Evolutionary conservation across 2,888 invertebrate genomes (phyloP).

Genomic region (Proisotoma minuta): DNA sequence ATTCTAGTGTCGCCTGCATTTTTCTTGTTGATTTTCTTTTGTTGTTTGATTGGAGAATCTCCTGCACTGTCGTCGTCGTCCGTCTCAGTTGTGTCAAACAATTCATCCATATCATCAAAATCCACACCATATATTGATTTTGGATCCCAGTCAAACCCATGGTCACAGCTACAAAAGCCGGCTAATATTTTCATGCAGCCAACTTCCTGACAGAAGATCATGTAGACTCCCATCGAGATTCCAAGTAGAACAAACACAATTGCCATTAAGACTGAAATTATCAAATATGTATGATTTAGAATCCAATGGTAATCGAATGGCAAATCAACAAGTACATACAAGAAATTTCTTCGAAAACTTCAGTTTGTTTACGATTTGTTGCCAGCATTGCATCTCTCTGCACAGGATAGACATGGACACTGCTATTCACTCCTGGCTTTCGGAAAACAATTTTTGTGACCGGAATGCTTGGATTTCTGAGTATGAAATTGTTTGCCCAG

Average conservation of each 20-base stretch:
- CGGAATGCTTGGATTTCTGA: constrained; percentile 29
- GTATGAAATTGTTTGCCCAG: constrained; percentile 29
- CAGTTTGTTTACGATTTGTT: background rate
- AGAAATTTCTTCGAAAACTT: background rate
- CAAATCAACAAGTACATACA: background rate
- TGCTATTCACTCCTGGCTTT: constrained; percentile 18
- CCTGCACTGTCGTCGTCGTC: background rate
- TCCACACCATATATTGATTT: too few species aligned
- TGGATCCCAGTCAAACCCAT: background rate
- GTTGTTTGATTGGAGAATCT: background rate
- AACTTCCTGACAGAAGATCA: background rate
- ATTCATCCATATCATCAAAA: background rate
- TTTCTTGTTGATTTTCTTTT: too few species aligned
- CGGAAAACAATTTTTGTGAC: constrained; percentile 28
- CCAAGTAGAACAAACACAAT: background rate
- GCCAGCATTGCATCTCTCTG: constrained; percentile 2
- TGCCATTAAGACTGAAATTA: background rate
- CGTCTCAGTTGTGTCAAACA: background rate
- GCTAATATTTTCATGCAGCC: background rate
- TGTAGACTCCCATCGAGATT: background rate
- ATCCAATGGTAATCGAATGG: background rate
- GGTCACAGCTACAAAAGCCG: background rate
- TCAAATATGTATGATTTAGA: too few species aligned
- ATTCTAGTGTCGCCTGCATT: background rate
- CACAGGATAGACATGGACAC: constrained; percentile 4